Percentiles rank a stretch among this genome's conserved stretches.
Evolutionary conservation across 35 echinoderm and acorn worm genomes (phyloP).

Genomic region (Apostichopus californicus): DNA sequence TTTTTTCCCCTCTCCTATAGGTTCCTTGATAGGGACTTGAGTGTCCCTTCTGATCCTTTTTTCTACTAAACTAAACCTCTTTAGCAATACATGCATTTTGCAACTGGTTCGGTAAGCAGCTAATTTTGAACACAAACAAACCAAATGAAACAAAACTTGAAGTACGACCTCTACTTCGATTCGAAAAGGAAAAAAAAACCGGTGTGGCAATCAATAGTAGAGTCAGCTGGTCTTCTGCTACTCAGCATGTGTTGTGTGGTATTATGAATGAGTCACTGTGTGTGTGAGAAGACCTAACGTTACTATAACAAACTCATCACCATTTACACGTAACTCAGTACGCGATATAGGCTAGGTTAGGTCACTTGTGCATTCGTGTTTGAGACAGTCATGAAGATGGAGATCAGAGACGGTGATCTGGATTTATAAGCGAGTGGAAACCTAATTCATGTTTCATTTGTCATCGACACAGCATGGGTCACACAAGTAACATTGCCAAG

Average conservation of each 20-base stretch:
- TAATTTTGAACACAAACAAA: too few relatives aligned
- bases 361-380: background rate
- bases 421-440: constrained; percentile 7
- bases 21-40: too few relatives aligned
- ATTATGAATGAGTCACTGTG: background rate
- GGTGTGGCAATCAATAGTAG: background rate
- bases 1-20: too few relatives aligned
- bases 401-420: background rate
- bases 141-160: background rate
- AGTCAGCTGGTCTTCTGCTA: constrained; percentile 27
- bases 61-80: too few relatives aligned
- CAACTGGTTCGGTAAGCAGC: too few relatives aligned
- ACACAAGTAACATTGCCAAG: constrained; percentile 56
- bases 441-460: constrained; percentile 23
- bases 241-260: background rate
- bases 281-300: background rate
- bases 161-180: background rate
- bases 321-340: background rate
- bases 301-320: constrained; percentile 6
- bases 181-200: background rate
- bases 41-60: too few relatives aligned
- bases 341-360: background rate
- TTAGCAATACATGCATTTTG: too few relatives aligned
- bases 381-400: background rate
- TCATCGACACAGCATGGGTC: constrained; percentile 38